These are phyloP conservation scores for Astropecten irregularis DNA, from an alignment of 53 echinoderm and acorn worm genomes.

Conservation along the genomic window DNA sequence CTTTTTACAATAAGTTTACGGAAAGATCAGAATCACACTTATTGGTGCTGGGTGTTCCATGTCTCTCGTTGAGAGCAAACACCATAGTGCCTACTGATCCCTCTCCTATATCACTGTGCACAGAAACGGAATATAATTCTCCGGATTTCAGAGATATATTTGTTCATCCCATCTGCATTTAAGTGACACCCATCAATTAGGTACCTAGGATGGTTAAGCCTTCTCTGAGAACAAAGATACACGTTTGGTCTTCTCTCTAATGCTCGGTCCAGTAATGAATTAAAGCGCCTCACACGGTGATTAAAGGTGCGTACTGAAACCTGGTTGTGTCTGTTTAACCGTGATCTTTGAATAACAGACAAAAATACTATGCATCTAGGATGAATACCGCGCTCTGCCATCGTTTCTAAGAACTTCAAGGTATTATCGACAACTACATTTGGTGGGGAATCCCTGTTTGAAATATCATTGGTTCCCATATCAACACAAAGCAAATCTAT, in stretches of 20 bases:
- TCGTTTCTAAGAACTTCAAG: neutral
- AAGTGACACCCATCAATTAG: constrained; percentile 1
- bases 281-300: neutral
- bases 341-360: neutral
- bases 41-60: too few relatives aligned
- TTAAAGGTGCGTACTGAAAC: neutral
- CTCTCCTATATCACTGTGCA: neutral
- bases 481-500: constrained; percentile 1
- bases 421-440: neutral
- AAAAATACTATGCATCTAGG: neutral
- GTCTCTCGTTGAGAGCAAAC: too few relatives aligned
- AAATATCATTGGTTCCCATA: constrained; percentile 18
- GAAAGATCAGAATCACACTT: too few relatives aligned
- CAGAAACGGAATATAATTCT: neutral
- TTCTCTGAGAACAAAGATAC: neutral
- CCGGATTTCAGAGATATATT: neutral
- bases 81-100: neutral
- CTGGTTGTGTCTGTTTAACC: neutral
- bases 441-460: neutral
- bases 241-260: neutral
- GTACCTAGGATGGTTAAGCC: neutral
- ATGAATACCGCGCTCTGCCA: neutral
- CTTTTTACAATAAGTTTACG: too few relatives aligned
- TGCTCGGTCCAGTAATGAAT: neutral
- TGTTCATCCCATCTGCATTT: neutral